Conservation (phyloP, 2,888 invertebrate species). For the Argyra leucocephala region DNA sequence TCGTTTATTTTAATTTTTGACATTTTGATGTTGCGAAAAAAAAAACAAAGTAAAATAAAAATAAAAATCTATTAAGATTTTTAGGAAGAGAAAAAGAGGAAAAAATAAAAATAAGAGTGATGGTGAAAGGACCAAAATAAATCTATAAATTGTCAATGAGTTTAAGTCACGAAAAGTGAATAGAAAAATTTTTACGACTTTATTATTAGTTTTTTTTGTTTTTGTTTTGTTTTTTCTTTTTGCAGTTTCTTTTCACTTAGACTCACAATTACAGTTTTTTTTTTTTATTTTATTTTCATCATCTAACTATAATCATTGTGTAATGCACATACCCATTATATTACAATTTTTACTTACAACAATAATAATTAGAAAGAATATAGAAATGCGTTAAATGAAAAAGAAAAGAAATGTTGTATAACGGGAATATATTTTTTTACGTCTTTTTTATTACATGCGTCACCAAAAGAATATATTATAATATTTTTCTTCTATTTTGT, state of each 20-base stretch:
- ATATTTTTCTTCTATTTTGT: not conserved
- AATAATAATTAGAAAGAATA: no score
- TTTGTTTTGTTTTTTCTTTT: not conserved
- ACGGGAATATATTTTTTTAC: not conserved
- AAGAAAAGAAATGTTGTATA: no score
- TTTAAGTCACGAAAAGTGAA: not conserved
- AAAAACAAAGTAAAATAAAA: constrained; percentile 11
- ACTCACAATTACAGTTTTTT: not conserved
- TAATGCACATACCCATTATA: no score
- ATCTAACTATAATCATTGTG: no score
- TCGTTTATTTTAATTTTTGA: no score
- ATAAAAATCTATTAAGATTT: no score
- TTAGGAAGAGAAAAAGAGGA: no score
- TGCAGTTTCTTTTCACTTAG: not conserved
- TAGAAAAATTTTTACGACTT: not conserved
- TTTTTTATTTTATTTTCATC: no score
- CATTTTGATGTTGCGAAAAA: constrained; percentile 48
- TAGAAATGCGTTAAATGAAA: no score
- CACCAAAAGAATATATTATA: not conserved
- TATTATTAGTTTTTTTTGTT: not conserved
- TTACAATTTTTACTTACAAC: no score
- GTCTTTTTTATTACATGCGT: not conserved
- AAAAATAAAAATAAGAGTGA: no score
- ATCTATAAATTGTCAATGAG: constrained; percentile 1
- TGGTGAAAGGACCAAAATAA: not conserved